Base-by-base conservation (phyloP, 2,888 invertebrate genomes). In the Ormyrus rosae region DNA sequence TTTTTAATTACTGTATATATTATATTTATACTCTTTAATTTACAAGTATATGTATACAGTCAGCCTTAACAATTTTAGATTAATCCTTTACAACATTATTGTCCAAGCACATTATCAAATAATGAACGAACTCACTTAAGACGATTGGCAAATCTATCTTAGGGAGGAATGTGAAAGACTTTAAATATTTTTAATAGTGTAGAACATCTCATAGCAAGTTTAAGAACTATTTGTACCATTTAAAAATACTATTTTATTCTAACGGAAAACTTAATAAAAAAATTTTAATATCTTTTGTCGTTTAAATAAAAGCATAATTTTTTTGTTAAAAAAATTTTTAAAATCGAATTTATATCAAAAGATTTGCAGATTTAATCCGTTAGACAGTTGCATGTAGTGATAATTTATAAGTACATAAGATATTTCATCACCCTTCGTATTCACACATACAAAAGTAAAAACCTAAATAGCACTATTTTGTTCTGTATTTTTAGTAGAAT, bases 401-500 rank as follows among this genome's bases (percentile, higher is more conserved):
- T 13, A 13, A 13, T 34, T 34, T 34, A 3, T 34, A 34, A 34
- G 34, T 34, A 34, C 34, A 34, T 34, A 34, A 34, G 34, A 34
- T 34, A 34, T 34, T 4, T 34, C 34, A 34, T 34, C 34, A 34
- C 34, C 4, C 34, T 34, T 34, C 34, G 34, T 34, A 34, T 4
- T 34, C 34, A 34, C 34, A 9, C 19, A 9, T 5, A 11, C 55
- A 48, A 5, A 48, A 53, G 7, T 13, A 53, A 53, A 67, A 67
- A 34, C 34, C 13, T 79, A 80, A 45, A 80, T 61, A 56, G 68
- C 10, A 51, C 72, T 80, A 10, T 50, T 63, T 63, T 80, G 48
- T 6, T 76, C 72, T 13, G 5, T 53, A 11, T 50, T 61, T 9
- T 70, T 78, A 45, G 50, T 2, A 19, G 74, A 63, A 60, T 73